These are phyloP conservation scores for Diprion similis DNA, from an alignment of 1,140 invertebrate genomes.

Conservation along the genomic window DNA sequence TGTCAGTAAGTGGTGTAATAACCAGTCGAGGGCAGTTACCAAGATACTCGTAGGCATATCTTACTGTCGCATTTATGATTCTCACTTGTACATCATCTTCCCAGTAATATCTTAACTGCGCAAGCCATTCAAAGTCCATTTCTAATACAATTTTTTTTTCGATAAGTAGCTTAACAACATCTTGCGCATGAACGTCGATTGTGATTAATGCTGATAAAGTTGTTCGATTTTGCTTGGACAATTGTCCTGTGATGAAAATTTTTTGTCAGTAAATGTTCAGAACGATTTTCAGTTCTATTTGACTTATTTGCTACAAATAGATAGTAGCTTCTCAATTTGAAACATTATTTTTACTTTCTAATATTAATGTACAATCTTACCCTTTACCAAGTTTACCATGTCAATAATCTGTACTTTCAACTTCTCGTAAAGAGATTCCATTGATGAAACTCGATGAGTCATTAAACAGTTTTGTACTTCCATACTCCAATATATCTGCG, in stretches of 20 bases:
- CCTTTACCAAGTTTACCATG: constrained; percentile 63
- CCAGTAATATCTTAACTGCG: constrained; percentile 92
- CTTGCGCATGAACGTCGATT: constrained; percentile 90
- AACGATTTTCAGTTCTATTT: neutral
- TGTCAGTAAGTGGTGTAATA: constrained; percentile 72
- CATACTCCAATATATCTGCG: constrained; percentile 88
- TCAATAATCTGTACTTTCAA: constrained; percentile 69
- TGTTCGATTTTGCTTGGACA: constrained; percentile 73
- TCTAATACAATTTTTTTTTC: constrained; percentile 73
- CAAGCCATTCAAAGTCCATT: constrained; percentile 90
- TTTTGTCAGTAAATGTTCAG: neutral
- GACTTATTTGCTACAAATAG: neutral
- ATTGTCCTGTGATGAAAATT: constrained; percentile 59
- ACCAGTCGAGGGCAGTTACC: constrained; percentile 79
- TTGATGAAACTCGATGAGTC: constrained; percentile 61
- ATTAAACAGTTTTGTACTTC: constrained; percentile 76
- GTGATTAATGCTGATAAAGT: constrained; percentile 88
- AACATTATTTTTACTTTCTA: neutral
- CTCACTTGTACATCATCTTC: constrained; percentile 81
- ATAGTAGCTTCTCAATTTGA: neutral
- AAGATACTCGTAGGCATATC: constrained; percentile 92
- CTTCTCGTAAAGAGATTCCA: constrained; percentile 64
- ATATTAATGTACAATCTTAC: constrained; percentile 28
- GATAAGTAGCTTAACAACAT: constrained; percentile 81
- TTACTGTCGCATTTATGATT: constrained; percentile 86